phyloP scores from a whole-genome alignment of 2,797 vertebrate species.

The Chelon labrosus region DNA sequence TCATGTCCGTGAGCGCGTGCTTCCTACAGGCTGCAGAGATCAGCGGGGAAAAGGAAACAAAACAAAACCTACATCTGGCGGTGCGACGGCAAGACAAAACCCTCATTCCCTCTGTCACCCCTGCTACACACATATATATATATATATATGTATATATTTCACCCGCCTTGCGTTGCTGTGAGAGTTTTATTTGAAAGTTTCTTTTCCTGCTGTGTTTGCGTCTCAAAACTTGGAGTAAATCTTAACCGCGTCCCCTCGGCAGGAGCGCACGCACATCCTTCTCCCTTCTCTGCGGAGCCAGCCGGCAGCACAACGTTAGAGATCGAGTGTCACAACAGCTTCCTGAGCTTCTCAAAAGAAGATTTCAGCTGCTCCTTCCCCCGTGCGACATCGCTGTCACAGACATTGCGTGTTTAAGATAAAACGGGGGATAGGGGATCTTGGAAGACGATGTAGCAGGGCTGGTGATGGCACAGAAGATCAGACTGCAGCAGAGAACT shows the following conservation, averaged over 20 bases:
- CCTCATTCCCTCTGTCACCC: constrained; percentile 31
- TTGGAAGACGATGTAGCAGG: constrained; percentile 57
- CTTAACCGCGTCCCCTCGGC: constrained; percentile 54
- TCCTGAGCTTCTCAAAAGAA: constrained; percentile 49
- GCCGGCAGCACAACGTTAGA: constrained; percentile 43
- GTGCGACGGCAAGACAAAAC: constrained; percentile 52
- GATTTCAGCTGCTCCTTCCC: constrained; percentile 47
- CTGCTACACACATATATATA: background rate
- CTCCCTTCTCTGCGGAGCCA: constrained; percentile 37
- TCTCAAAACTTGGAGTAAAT: constrained; percentile 54
- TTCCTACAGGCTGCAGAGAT: constrained; percentile 27
- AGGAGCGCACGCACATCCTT: constrained; percentile 16
- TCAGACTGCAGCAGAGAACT: constrained; percentile 57
- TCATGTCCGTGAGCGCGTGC: background rate
- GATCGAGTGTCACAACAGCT: constrained; percentile 56
- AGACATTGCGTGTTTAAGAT: constrained; percentile 65
- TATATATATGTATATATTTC: constrained; percentile 59
- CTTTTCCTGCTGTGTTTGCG: constrained; percentile 45
- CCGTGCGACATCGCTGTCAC: constrained; percentile 53
- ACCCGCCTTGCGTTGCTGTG: constrained; percentile 50
- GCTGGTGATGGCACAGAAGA: constrained; percentile 62
- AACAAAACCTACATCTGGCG: constrained; percentile 44
- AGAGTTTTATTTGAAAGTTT: constrained; percentile 71
- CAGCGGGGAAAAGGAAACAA: constrained; percentile 34
- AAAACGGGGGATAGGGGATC: constrained; percentile 55